A percentile compares a stretch with the other conserved stretches of the same genome.
Evolutionary conservation across 2,888 invertebrate genomes (phyloP).

Genomic region (Urechis unicinctus): DNA sequence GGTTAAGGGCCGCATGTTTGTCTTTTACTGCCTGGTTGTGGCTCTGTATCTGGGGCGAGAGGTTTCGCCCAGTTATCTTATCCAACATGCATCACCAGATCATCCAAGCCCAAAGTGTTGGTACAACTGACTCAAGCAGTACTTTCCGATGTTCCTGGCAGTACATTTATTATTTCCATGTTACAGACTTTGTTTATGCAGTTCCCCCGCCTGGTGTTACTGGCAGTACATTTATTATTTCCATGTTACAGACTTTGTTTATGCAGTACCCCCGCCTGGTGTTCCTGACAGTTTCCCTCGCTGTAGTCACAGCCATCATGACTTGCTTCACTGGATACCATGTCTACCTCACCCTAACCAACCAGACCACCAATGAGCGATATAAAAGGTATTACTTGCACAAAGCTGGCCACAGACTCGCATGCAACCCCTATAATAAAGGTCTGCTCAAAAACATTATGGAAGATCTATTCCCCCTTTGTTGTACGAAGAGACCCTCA

Average conservation of each 20-base stretch:
- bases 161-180: too few relatives aligned
- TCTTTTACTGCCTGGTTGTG: too few relatives aligned
- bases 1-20: too few relatives aligned
- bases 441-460: conserved; percentile 29
- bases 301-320: conserved; percentile 29
- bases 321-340: conserved; percentile 37
- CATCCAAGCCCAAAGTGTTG: too few relatives aligned
- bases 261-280: conserved; percentile 40
- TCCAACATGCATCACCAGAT: too few relatives aligned
- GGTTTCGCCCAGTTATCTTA: too few relatives aligned
- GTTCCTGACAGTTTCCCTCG: conserved; percentile 33
- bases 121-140: too few relatives aligned
- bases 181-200: conserved; percentile 44
- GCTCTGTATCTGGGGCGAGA: too few relatives aligned
- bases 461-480: conserved; percentile 36
- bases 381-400: conserved; percentile 25
- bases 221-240: too few relatives aligned
- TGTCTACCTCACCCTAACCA: conserved; percentile 32
- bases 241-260: conserved; percentile 39
- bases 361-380: conserved; percentile 47
- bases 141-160: too few relatives aligned
- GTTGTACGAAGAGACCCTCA: too few relatives aligned
- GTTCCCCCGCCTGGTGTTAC: conserved; percentile 39
- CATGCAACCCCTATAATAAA: conserved; percentile 20
- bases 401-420: not conserved